Conservation (phyloP, 2,888 invertebrate genomes). For the Calliscelio sp. region DNA sequence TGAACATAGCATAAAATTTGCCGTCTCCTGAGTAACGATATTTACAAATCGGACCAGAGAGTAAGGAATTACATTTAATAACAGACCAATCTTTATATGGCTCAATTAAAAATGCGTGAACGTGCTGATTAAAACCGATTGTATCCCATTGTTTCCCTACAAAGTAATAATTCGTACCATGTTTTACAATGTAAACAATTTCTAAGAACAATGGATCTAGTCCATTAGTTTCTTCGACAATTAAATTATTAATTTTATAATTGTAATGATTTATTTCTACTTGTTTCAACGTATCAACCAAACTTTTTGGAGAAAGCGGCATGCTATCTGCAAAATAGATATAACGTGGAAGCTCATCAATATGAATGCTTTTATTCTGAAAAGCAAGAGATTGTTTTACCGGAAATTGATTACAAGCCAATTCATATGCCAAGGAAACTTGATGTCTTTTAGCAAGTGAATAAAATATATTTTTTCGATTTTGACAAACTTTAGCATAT, state of each 20-base stretch:
- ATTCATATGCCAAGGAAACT: background rate
- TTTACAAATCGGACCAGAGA: background rate
- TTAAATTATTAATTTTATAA: too few species aligned
- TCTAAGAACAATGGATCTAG: too few species aligned
- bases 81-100: background rate
- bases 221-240: too few species aligned
- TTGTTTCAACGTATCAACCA: too few species aligned
- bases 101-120: background rate
- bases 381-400: background rate
- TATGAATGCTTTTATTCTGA: background rate
- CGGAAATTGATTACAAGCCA: background rate
- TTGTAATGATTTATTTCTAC: too few species aligned
- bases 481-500: slow-evolving; percentile 49
- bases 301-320: background rate
- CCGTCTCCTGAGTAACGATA: background rate
- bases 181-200: too few species aligned
- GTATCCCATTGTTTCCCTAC: background rate
- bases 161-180: background rate
- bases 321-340: background rate
- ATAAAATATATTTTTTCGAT: slow-evolving; percentile 44
- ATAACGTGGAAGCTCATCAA: too few species aligned
- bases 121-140: background rate
- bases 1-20: background rate
- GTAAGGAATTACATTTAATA: background rate
- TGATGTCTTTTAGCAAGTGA: slow-evolving; percentile 54